Evolutionary conservation across 2,888 invertebrate genomes (phyloP), one percentile per base, ranked within the genome.

Genomic region (Eustalomyia histrio): DNA sequence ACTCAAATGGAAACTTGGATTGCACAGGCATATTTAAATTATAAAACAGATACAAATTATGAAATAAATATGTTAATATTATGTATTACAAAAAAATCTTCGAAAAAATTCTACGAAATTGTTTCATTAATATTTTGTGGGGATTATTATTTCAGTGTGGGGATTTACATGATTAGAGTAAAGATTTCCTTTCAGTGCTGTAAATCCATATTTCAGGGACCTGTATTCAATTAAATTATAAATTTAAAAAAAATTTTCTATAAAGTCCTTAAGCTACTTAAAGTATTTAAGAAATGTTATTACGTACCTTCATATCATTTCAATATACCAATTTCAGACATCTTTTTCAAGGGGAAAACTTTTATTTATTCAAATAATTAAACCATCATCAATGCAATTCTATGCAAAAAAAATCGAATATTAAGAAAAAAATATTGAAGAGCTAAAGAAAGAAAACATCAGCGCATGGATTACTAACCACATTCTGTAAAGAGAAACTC

Each of bases 311-410:
- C 63, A 63, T 24, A 61, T 24, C 47, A 29, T 50, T 50, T 29
- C 29, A 47, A 47, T n/a, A 63, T 29, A 63, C 43, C 43, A 52
- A 24, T 63, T 72, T 61, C 17, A 53, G 64, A 58, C 52, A 53
- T 67, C 47, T 43, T 68, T 80, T 78, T 67, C 47, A 78, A 67
- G 65, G 53, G 60, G 57, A 63, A 57, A 72, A 33, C 67, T 72
- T 29, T 76, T 72, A 78, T 80, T 80, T 63, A 76, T 71, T 72
- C 72, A 72, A 76, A 73, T 79, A 80, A 80, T 76, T 61, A 80
- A 76, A 76, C 61, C 67, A 72, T 63, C 72, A 76, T 76, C 63
- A 80, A 68, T 76, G 68, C 76, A 79, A 73, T 76, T 78, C 72
- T 78, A 61, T 78, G 21, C n/a, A 72, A 55, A 72, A 61, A 24